Evolutionary conservation across 2,888 invertebrate genomes (phyloP).

Genomic region (Agriopis marginaria): DNA sequence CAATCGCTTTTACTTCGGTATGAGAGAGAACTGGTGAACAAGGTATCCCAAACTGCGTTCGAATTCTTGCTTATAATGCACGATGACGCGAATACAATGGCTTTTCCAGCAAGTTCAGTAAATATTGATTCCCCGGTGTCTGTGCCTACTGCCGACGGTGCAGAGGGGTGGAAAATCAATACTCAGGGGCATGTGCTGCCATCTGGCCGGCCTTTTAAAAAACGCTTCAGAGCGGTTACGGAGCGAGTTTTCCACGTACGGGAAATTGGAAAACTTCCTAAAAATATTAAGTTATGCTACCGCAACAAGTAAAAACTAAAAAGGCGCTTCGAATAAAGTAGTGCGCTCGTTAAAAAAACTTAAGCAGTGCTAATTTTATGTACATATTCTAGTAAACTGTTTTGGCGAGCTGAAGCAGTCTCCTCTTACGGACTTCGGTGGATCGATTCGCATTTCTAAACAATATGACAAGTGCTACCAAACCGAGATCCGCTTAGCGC

Average conservation of each 20-base stretch:
- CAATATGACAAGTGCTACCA: not conserved
- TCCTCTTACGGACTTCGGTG: not conserved
- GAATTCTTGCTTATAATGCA: constrained; percentile 45
- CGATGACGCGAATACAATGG: constrained; percentile 59
- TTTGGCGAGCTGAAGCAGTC: not conserved
- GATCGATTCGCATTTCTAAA: not conserved
- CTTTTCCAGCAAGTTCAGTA: constrained; percentile 66
- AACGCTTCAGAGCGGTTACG: constrained; percentile 23
- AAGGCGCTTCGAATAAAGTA: not conserved
- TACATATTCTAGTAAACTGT: not conserved
- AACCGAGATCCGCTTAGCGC: not conserved
- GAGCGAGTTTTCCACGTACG: not conserved
- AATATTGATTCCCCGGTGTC: constrained; percentile 76
- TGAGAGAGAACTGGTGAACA: constrained; percentile 11
- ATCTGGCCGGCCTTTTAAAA: constrained; percentile 56
- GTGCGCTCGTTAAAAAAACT: not conserved
- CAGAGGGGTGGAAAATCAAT: constrained; percentile 73
- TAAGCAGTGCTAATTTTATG: not conserved
- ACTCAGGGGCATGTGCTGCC: constrained; percentile 66
- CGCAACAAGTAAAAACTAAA: not conserved
- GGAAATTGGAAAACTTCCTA: not conserved
- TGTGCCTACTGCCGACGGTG: constrained; percentile 47
- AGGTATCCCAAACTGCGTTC: constrained; percentile 29
- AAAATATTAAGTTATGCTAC: not conserved
- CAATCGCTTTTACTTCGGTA: constrained; percentile 35